These are phyloP conservation scores for Acanthoscelides obtectus DNA, from an alignment of 2,888 invertebrate genomes.

Conservation along the genomic window DNA sequence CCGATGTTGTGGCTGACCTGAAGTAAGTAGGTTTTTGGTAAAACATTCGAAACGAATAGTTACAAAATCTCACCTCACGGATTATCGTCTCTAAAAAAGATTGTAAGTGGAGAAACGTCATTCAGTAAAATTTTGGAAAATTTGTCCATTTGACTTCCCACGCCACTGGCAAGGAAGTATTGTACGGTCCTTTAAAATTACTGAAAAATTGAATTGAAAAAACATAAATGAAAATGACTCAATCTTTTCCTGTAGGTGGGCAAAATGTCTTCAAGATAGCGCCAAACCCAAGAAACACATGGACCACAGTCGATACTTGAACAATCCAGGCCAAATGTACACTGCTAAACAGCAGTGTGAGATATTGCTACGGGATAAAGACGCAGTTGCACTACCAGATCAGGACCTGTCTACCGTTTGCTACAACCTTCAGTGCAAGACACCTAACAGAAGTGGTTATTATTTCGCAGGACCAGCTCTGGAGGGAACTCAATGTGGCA, in stretches of 20 bases:
- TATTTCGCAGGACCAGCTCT: conserved; percentile 79
- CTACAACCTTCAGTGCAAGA: conserved; percentile 64
- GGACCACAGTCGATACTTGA: conserved; percentile 59
- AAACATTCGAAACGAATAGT: no score
- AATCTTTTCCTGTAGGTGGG: conserved; percentile 49
- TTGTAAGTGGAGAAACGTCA: no score
- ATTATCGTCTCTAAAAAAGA: no score
- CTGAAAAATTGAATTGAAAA: no score
- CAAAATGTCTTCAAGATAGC: conserved; percentile 61
- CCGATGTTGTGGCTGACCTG: conserved; percentile 57
- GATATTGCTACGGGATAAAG: conserved; percentile 62
- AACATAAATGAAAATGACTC: neutral
- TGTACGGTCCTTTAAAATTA: no score
- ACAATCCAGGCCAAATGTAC: conserved; percentile 66
- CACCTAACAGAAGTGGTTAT: conserved; percentile 67
- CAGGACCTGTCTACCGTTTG: conserved; percentile 52
- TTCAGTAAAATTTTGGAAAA: no score
- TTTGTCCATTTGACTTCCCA: no score
- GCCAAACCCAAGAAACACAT: conserved; percentile 50
- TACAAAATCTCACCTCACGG: no score
- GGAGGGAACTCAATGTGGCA: conserved; percentile 72
- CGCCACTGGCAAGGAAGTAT: no score
- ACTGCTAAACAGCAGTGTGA: conserved; percentile 73
- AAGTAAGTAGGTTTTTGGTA: conserved; percentile 46
- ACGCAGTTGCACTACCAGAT: conserved; percentile 54